phyloP scores from a whole-genome alignment of 2,888 invertebrate genomes.

The Megastigmus dorsalis region DNA sequence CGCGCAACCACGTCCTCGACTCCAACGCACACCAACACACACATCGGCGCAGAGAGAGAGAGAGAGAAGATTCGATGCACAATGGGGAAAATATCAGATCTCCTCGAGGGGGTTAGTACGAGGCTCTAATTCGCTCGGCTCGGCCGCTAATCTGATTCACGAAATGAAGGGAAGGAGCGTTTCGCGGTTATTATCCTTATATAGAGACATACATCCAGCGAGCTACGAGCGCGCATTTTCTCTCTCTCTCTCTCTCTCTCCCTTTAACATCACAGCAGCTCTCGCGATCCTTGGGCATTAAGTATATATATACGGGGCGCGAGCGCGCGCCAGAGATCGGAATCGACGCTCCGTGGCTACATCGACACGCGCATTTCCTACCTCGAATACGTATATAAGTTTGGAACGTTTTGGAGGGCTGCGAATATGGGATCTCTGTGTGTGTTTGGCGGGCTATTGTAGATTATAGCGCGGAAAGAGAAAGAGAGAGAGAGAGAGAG shows the following conservation, averaged over 20 bases:
- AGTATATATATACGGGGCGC: background rate
- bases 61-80: conserved; percentile 21
- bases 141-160: conserved; percentile 65
- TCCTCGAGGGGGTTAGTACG: conserved; percentile 55
- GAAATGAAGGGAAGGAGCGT: conserved; percentile 61
- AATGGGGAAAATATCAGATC: conserved; percentile 54
- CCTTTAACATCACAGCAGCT: too few relatives aligned
- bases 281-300: too few relatives aligned
- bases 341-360: conserved; percentile 55
- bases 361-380: too few relatives aligned
- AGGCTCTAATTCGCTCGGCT: conserved; percentile 62
- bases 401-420: too few relatives aligned
- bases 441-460: too few relatives aligned
- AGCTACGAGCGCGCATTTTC: background rate
- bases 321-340: conserved; percentile 63
- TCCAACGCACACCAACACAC: too few relatives aligned
- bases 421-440: too few relatives aligned
- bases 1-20: too few relatives aligned
- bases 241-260: too few relatives aligned
- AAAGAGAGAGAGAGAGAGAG: background rate
- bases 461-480: too few relatives aligned
- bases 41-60: too few relatives aligned
- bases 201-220: background rate
- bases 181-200: conserved; percentile 63
- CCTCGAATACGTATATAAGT: too few relatives aligned